phyloP scores from a whole-genome alignment of 2,888 invertebrate genomes.

The Archaeoteleia sp. region DNA sequence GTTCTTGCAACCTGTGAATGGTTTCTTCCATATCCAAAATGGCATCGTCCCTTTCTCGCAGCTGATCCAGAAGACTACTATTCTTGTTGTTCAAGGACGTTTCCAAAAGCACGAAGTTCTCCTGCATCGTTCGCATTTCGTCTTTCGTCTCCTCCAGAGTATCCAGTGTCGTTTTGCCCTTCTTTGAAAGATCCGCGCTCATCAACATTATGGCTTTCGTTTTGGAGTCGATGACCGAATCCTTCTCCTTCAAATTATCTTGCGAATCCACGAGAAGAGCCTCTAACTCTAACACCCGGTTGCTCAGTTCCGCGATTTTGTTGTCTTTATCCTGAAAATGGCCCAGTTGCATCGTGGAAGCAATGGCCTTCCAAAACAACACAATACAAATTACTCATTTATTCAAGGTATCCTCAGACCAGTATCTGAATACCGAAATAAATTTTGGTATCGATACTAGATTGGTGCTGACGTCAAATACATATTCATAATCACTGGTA shows the following conservation, averaged over 20 bases:
- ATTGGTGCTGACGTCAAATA: too few relatives aligned
- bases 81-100: constrained; percentile 83
- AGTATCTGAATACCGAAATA: too few relatives aligned
- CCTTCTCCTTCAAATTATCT: constrained; percentile 88
- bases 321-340: constrained; percentile 80
- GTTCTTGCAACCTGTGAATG: constrained; percentile 69
- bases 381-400: constrained; percentile 14
- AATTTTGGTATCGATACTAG: too few relatives aligned
- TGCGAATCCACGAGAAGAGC: constrained; percentile 86
- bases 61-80: constrained; percentile 76
- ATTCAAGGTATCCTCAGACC: background rate
- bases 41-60: constrained; percentile 78
- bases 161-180: constrained; percentile 83
- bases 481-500: too few relatives aligned
- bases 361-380: constrained; percentile 54
- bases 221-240: constrained; percentile 87
- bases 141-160: constrained; percentile 87
- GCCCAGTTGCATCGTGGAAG: constrained; percentile 62
- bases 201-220: constrained; percentile 86
- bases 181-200: constrained; percentile 83
- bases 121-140: constrained; percentile 88
- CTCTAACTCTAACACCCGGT: constrained; percentile 84
- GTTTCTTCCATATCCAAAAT: constrained; percentile 78
- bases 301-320: constrained; percentile 80
- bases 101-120: constrained; percentile 84